Evolutionary conservation across 2,797 vertebrate genomes (phyloP).

Genomic region (Harpagifer antarcticus): DNA sequence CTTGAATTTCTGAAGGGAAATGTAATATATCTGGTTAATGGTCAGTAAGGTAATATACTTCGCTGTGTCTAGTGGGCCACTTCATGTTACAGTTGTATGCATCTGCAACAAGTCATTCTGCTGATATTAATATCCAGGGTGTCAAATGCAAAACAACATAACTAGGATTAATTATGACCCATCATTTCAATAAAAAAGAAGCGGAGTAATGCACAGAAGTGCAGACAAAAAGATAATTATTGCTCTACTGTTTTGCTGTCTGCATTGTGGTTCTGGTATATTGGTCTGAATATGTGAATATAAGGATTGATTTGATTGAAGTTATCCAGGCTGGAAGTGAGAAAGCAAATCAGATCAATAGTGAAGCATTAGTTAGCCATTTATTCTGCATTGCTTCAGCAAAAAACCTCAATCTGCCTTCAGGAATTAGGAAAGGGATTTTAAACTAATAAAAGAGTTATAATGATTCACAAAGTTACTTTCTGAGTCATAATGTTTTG

Average conservation of each 20-base stretch:
- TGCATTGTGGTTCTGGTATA: not conserved
- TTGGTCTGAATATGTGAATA: not conserved
- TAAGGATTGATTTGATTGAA: not conserved
- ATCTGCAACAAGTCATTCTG: conserved; percentile 16
- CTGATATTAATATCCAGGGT: conserved; percentile 11
- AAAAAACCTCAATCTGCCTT: conserved; percentile 6
- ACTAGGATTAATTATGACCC: conserved; percentile 8
- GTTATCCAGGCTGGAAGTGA: not conserved
- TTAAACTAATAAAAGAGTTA: not conserved
- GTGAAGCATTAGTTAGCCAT: not conserved
- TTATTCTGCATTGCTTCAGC: conserved; percentile 8
- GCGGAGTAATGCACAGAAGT: conserved; percentile 23
- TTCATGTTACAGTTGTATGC: not conserved
- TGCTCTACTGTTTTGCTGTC: not conserved
- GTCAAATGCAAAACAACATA: conserved; percentile 19
- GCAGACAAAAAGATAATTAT: conserved; percentile 24
- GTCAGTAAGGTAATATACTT: conserved; percentile 14
- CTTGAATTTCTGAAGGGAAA: conserved; percentile 9
- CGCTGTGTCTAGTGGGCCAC: not conserved
- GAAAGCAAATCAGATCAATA: conserved; percentile 1
- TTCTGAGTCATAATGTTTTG: not conserved
- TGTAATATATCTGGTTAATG: not conserved
- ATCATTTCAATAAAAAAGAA: not conserved
- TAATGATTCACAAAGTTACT: conserved; percentile 1
- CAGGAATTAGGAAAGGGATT: not conserved